Evolutionary conservation across 1,140 invertebrate genomes (phyloP), one percentile per base, ranked within the genome.

Genomic region (Bombus terrestris): DNA sequence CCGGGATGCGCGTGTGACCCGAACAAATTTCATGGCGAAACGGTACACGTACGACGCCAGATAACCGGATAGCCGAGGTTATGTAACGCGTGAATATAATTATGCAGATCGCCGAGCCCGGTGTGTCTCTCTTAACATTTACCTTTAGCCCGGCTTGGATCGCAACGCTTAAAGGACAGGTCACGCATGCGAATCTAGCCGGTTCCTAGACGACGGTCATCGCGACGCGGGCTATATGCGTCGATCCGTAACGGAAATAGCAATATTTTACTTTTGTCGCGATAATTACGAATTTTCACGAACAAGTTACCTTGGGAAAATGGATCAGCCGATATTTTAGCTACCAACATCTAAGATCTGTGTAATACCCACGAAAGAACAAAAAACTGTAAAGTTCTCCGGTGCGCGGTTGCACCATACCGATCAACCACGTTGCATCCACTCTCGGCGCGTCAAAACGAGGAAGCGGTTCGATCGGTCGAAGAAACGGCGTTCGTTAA

Each of bases 1-100:
- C 22, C 69, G 37, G 66, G 87, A 85, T 81, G 77, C 71, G 79
- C 84, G 81, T 74, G 69, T 83, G 77, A 80, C 76, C 64, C 82
- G 47, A 81, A 62, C 73, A 83, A 79, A 83, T 89, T 88, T 84
- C 88, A 87, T 77, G 72, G 72, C 41, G 88, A 66, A 86, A 89
- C 87, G 83, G 87, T 86, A 82, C 78, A 85, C 86, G 78, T 77
- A 83, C 88, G 81, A 79, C 79, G 69, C n/a, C 68, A 75, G 90
- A 92, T 90, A 92, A 91, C 91, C 91, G 91, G 90, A 90, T 89
- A 92, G 90, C 88, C 74, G 81, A 71, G 83, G 82, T 93, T 93
- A 92, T 77, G 90, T 93, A 93, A 93, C 85, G 82, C 80, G 86
- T 82, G 89, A 90, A 93, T 86, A 86, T 92, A 92, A 93, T 93